A percentile compares a stretch with the other conserved stretches of the same genome.
Conservation (phyloP, 2,113 vertebrate genomes). For the Podarcis raffonei region DNA sequence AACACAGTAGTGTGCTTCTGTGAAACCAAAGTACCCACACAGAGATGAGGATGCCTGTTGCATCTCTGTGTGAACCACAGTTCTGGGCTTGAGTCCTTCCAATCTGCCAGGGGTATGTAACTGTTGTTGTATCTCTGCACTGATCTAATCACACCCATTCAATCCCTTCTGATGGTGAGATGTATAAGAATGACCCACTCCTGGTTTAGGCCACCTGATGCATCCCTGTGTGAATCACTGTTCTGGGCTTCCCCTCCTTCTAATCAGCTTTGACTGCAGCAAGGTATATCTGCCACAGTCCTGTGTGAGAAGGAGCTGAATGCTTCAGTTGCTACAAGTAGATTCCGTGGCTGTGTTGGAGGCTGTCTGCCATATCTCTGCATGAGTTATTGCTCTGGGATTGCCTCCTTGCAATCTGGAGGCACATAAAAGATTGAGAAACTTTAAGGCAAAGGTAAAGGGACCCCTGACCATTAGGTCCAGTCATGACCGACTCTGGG, state of each 20-base stretch:
- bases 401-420: not conserved
- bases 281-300: not conserved
- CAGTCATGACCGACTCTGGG: too few species aligned
- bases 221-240: not conserved
- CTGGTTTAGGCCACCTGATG: too few species aligned
- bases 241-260: not conserved
- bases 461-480: too few species aligned
- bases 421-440: too few species aligned
- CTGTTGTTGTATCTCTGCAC: too few species aligned
- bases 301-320: not conserved
- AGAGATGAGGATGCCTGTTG: not conserved
- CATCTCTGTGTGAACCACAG: too few species aligned
- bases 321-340: not conserved
- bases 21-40: not conserved
- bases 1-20: not conserved
- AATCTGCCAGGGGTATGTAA: too few species aligned
- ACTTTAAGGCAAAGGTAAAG: not conserved
- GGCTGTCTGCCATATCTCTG: not conserved
- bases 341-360: not conserved
- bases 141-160: too few species aligned
- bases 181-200: too few species aligned
- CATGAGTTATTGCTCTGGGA: not conserved
- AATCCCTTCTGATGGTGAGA: too few species aligned
- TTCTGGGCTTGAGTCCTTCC: too few species aligned
- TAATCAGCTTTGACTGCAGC: not conserved